Conservation (phyloP, 2,888 invertebrate species). For the Drosophila anceps region DNA sequence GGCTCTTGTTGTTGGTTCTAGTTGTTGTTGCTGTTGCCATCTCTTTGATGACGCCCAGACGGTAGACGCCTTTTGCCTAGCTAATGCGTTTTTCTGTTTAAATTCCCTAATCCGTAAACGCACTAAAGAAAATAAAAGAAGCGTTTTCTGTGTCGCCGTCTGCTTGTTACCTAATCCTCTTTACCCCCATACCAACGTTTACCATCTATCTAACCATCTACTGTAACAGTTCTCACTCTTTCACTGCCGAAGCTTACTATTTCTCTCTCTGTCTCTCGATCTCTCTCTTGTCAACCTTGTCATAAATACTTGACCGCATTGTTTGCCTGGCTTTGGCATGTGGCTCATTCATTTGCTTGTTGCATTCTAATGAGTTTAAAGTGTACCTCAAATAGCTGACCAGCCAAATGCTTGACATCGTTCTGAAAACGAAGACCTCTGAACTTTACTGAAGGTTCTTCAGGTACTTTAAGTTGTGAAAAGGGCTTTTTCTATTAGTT, state of each 20-base stretch:
- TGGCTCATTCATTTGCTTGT: conserved; percentile 57
- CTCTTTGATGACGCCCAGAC: conserved; percentile 47
- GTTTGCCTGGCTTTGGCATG: conserved; percentile 54
- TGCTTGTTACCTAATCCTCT: conserved; percentile 52
- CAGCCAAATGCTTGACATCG: conserved; percentile 37
- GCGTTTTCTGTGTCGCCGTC: conserved; percentile 69
- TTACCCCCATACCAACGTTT: conserved; percentile 7
- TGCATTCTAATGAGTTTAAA: conserved; percentile 72
- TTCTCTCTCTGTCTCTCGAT: neutral
- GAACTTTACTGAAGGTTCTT: conserved; percentile 52
- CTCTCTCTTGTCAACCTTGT: conserved; percentile 64
- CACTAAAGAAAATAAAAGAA: conserved; percentile 50
- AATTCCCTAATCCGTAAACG: conserved; percentile 81
- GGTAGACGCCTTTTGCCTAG: conserved; percentile 65
- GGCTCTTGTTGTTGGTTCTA: conserved; percentile 24
- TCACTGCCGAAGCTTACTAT: conserved; percentile 1
- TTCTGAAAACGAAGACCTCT: conserved; percentile 37
- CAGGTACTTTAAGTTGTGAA: neutral
- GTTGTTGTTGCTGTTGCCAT: conserved; percentile 21
- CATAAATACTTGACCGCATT: conserved; percentile 80
- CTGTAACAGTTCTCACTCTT: conserved; percentile 11
- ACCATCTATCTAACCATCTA: conserved; percentile 13
- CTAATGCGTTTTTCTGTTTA: conserved; percentile 81
- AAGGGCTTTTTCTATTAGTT: neutral
- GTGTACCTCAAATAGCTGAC: conserved; percentile 38